A percentile compares a stretch with the other conserved stretches of the same genome.
phyloP scores from a whole-genome alignment of 2,113 vertebrate genomes.

The Corythaeola cristata region DNA sequence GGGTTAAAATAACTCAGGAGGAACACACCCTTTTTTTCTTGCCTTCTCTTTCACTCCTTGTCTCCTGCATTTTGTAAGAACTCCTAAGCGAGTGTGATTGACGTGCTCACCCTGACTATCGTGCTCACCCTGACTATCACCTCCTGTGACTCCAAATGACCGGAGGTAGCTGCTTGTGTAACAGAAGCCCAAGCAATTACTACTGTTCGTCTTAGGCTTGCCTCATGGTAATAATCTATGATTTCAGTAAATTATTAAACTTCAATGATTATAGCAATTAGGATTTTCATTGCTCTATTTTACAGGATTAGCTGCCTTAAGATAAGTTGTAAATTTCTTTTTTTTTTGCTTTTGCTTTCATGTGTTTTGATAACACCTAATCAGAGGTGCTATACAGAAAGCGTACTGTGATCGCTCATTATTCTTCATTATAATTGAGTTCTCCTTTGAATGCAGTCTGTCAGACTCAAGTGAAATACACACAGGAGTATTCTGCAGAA shows the following conservation, averaged over 20 bases:
- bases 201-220: not conserved
- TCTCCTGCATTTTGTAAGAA: slow-evolving; percentile 6
- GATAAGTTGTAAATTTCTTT: not conserved
- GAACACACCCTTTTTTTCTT: slow-evolving; percentile 22
- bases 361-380: not conserved
- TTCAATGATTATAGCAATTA: not conserved
- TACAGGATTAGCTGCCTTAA: not conserved
- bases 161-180: not conserved
- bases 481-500: not conserved
- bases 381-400: not conserved
- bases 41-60: not conserved
- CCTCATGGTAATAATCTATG: not conserved
- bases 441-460: not conserved
- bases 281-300: not conserved
- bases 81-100: not conserved
- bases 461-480: not conserved
- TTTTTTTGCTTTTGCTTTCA: not conserved
- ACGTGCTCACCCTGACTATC: not conserved
- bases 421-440: not conserved
- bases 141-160: not conserved
- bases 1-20: slow-evolving; percentile 32
- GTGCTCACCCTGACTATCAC: not conserved
- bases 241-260: not conserved
- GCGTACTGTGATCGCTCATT: not conserved
- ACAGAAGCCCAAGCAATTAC: not conserved